Base-by-base conservation (phyloP, 2,113 vertebrate genomes). In the Paradoxurus hermaphroditus region DNA sequence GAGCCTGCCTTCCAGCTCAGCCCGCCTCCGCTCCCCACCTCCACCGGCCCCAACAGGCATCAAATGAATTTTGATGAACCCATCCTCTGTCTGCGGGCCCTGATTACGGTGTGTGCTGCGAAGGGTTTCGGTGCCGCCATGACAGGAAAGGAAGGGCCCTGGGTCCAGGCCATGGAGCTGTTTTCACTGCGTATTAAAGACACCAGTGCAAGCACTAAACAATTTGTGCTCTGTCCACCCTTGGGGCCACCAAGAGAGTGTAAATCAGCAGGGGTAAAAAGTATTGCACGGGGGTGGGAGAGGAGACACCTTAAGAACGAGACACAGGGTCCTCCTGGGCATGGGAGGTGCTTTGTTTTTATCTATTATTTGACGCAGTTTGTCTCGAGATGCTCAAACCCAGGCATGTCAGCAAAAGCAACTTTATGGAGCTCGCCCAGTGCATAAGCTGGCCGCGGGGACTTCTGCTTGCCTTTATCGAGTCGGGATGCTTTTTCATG, bases 361-460 rank as follows among this genome's bases (percentile, higher is more conserved):
- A 62, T 39, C 41, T 31, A 67, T 29, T 68, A 90, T 90, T 98
- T 98, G 92, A 96, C 0, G 75, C n/a, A n/a, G 82, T 96, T 98
- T 97, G 63, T 92, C 98, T 98, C 73, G 46, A 98, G 89, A 89
- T 93, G 29, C 67, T 97, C 96, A 98, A 97, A 94, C 87, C 85
- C 44, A 65, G 72, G n/a, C 83, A 79, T 62, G 49, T 96, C 95
- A 96, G 93, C 39, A 96, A 94, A 63, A 49, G 86, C 27, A 56
- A 88, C 86, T 98, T 93, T 96, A 97, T 96, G 62, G 86, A 73
- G 82, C 91, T 97, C 7, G 46, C 34, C 39, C 7, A 15, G 78
- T 96, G 68, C 86, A 67, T 87, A 79, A 97, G 78, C 59, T 98
- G 96, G 91, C 91, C 46, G 0, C 7, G 78, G 92, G 95, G 86